A percentile compares a stretch with the other conserved stretches of the same genome.
Conservation (phyloP, 2,797 vertebrate genomes). For the Rhyacichthys aspro region DNA sequence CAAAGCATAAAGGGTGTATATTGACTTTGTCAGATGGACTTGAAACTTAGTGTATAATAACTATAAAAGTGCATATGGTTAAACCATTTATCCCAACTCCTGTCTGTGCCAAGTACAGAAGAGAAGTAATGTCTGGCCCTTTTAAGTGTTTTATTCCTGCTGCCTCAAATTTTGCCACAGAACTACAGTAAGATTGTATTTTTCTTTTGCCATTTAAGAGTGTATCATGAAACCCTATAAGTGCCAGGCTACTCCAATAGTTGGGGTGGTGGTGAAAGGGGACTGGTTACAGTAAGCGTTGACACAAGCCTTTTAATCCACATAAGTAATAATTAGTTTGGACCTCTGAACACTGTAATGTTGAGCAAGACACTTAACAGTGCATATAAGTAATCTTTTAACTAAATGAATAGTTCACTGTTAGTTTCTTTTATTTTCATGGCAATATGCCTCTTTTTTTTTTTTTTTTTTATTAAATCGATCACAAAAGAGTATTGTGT, state of each 20-base stretch:
- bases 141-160: conserved; percentile 35
- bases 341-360: conserved; percentile 75
- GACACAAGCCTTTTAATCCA: conserved; percentile 44
- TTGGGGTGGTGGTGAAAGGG: conserved; percentile 2
- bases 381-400: conserved; percentile 43
- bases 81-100: conserved; percentile 11
- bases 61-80: neutral
- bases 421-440: conserved; percentile 31
- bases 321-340: conserved; percentile 31
- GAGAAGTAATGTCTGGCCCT: conserved; percentile 29
- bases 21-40: conserved; percentile 18
- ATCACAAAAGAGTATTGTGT: too few relatives aligned
- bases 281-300: conserved; percentile 11
- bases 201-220: conserved; percentile 54
- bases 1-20: neutral
- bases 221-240: conserved; percentile 44
- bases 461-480: too few relatives aligned
- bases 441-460: conserved; percentile 27
- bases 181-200: conserved; percentile 70
- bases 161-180: conserved; percentile 68
- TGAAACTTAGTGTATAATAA: conserved; percentile 18
- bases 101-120: conserved; percentile 27
- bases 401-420: conserved; percentile 40
- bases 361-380: conserved; percentile 31
- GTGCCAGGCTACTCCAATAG: conserved; percentile 75